A percentile compares a stretch with the other conserved stretches of the same genome.
Evolutionary conservation across 2,888 invertebrate genomes (phyloP).

Genomic region (Drosophila putrida): DNA sequence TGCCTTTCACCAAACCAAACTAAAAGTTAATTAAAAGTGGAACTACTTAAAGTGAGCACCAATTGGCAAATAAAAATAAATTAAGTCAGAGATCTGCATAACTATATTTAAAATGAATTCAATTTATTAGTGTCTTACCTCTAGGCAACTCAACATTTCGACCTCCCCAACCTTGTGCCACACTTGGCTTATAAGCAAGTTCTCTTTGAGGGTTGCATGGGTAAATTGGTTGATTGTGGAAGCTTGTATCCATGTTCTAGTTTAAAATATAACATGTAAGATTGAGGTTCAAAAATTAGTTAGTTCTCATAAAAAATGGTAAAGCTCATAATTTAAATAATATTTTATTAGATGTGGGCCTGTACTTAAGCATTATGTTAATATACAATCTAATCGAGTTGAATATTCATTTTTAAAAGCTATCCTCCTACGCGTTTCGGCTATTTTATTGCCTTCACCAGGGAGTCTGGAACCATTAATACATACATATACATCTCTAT

Average conservation of each 20-base stretch:
- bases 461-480: no score
- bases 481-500: no score
- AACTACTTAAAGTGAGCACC: not conserved
- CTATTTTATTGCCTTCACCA: no score
- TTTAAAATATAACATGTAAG: not conserved
- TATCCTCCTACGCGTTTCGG: no score
- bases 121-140: slow-evolving; percentile 65
- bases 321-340: no score
- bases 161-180: slow-evolving; percentile 85
- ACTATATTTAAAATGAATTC: not conserved
- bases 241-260: slow-evolving; percentile 14
- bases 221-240: slow-evolving; percentile 18
- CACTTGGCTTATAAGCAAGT: slow-evolving; percentile 84
- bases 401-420: no score
- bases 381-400: no score
- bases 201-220: slow-evolving; percentile 78
- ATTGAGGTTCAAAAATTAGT: not conserved
- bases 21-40: not conserved
- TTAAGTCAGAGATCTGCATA: not conserved
- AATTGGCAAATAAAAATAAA: not conserved
- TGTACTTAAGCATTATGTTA: no score
- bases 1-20: no score
- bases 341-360: no score
- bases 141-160: slow-evolving; percentile 83
- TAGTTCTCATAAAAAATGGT: no score